Base-by-base conservation (phyloP, 2,113 vertebrate genomes). In the Syngnathus floridae region DNA sequence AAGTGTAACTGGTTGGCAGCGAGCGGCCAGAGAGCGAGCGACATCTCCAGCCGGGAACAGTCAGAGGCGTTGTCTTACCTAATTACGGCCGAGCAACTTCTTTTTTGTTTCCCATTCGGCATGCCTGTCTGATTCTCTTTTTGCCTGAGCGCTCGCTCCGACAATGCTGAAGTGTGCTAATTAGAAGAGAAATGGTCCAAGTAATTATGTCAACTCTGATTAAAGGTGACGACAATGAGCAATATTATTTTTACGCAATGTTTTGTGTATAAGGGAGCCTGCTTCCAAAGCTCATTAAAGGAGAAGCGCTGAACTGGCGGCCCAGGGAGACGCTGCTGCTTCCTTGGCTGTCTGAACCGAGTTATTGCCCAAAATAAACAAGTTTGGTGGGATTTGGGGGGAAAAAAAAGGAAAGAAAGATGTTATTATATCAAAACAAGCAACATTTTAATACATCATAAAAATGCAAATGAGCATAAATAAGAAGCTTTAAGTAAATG, bases 171-270 rank as follows among this genome's bases (percentile, higher is more conserved):
- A 95, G 93, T 94, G 93, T 97, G 95, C 95, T 98, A 98, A 97
- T 97, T 95, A 95, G 92, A 94, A 93, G 90, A 94, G 91, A 98
- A 96, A 93, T 91, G 93, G 93, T 92, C 92, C 91, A 92, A 94
- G 94, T 93, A 94, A 95, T 95, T 93, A 94, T 93, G 95, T 97
- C 95, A 94, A 89, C 91, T 92, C 92, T 92, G 16, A 90, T 98
- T 96, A 98, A 90, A 86, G 84, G 86, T 80, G 67, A 69, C 78
- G 91, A 97, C 94, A 96, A 96, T 94, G 93, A 90, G 35, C 84
- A 94, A 97, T 95, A 96, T 97, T 97, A 95, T 96, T 96, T 94
- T 93, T 95, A 93, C 81, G 91, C 93, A 97, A 86, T 93, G 93
- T 94, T 94, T 96, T 95, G 93, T 95, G 91, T 92, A 87, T 82